phyloP scores from a whole-genome alignment of 64 coral and sea anemone genomes.

The Montipora sp. region DNA sequence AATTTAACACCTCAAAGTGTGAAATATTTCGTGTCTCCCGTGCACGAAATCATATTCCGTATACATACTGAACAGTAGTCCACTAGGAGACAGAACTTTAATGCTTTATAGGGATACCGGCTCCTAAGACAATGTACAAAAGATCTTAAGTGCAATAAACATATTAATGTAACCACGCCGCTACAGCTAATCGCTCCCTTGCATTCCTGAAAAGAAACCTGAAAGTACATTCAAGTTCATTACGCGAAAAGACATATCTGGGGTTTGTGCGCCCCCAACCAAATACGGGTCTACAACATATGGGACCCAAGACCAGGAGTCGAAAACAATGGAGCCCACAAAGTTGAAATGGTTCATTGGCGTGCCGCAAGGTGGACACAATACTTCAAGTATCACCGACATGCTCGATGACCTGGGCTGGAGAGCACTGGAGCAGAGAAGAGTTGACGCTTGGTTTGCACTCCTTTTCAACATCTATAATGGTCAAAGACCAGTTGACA shows the following conservation, averaged over 20 bases:
- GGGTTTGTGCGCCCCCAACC: slow-evolving; percentile 47
- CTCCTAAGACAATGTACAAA: slow-evolving; percentile 35
- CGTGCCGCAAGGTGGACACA: slow-evolving; percentile 23
- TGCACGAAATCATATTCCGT: not conserved
- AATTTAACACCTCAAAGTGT: slow-evolving; percentile 7
- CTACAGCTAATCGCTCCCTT: slow-evolving; percentile 66
- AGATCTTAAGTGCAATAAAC: slow-evolving; percentile 30
- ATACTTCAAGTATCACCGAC: slow-evolving; percentile 34
- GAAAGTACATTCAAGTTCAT: not conserved
- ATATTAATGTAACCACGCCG: not conserved
- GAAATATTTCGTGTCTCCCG: slow-evolving; percentile 17
- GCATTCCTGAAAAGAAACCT: slow-evolving; percentile 67
- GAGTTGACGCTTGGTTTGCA: slow-evolving; percentile 28
- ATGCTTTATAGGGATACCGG: not conserved
- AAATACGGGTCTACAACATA: slow-evolving; percentile 31
- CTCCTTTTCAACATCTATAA: slow-evolving; percentile 15
- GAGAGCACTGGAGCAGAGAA: slow-evolving; percentile 14
- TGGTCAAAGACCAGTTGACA: slow-evolving; percentile 23
- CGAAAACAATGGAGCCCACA: slow-evolving; percentile 54
- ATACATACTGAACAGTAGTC: slow-evolving; percentile 9
- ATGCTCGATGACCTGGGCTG: slow-evolving; percentile 47
- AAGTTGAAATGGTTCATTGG: slow-evolving; percentile 68
- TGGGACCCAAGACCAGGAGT: slow-evolving; percentile 55
- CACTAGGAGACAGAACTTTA: not conserved
- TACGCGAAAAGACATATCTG: slow-evolving; percentile 33